A percentile compares a stretch with the other conserved stretches of the same genome.
Evolutionary conservation across 2,888 invertebrate genomes (phyloP).

Genomic region (Chrysina gloriosa): DNA sequence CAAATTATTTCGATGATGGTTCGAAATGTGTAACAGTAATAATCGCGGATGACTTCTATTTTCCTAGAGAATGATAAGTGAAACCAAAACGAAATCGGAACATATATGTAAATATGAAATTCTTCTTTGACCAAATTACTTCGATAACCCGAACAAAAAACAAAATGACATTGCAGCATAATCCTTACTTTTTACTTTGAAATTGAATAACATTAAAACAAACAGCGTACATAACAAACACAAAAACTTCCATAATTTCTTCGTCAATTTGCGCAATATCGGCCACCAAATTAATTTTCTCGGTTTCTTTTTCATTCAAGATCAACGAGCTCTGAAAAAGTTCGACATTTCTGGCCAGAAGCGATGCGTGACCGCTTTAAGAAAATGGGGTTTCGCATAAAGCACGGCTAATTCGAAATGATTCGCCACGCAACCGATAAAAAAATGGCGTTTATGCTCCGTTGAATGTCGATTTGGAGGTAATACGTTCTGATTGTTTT

Average conservation of each 20-base stretch:
- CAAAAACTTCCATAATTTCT: not conserved
- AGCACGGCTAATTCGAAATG: not conserved
- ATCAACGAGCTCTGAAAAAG: not conserved
- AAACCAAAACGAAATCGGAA: not conserved
- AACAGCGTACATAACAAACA: not conserved
- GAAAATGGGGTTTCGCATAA: not conserved
- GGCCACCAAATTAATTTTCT: not conserved
- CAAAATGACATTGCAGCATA: no score
- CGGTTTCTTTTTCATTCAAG: not conserved
- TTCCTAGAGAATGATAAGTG: no score
- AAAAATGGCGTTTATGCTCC: not conserved
- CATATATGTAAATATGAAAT: no score
- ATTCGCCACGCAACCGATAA: not conserved
- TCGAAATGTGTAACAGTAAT: no score
- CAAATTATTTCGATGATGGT: no score
- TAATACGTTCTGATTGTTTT: not conserved
- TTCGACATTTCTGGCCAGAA: not conserved
- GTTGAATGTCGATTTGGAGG: not conserved
- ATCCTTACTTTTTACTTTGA: no score
- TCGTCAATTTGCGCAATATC: not conserved
- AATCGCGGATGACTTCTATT: no score
- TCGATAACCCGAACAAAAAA: no score
- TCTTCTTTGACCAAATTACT: no score
- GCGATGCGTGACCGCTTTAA: slow-evolving; percentile 2
- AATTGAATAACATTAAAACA: not conserved